These are phyloP conservation scores for Pachycephala philippinensis DNA, from an alignment of 2,113 vertebrate genomes.

Conservation along the genomic window DNA sequence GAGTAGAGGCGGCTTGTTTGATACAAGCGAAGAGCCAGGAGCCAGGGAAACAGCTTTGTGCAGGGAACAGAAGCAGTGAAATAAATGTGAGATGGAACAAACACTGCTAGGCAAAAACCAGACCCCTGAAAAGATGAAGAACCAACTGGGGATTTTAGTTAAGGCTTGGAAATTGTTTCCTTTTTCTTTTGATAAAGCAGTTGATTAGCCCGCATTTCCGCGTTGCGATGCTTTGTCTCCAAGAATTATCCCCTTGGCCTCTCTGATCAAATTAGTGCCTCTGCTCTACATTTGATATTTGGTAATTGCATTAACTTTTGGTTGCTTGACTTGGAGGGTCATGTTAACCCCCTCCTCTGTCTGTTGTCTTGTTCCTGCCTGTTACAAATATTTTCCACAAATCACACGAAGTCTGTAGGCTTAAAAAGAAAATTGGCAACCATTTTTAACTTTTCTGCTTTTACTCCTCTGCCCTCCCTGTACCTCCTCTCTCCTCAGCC, in stretches of 20 bases:
- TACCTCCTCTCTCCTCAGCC: no score
- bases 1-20: background rate
- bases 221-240: constrained; percentile 46
- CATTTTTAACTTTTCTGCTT: background rate
- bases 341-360: background rate
- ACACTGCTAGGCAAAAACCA: background rate
- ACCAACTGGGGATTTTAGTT: constrained; percentile 25
- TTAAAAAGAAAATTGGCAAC: background rate
- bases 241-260: constrained; percentile 48
- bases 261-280: constrained; percentile 60
- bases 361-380: background rate
- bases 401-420: background rate
- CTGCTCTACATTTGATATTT: constrained; percentile 54
- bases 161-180: constrained; percentile 36
- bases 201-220: constrained; percentile 65
- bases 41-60: background rate
- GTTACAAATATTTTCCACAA: background rate
- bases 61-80: background rate
- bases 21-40: background rate
- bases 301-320: constrained; percentile 63
- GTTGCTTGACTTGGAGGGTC: constrained; percentile 19
- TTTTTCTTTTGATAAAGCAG: constrained; percentile 44
- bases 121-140: background rate
- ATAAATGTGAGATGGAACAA: background rate
- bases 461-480: background rate